phyloP scores from a whole-genome alignment of 2,113 vertebrate species.

The Coryphaenoides rupestris region DNA sequence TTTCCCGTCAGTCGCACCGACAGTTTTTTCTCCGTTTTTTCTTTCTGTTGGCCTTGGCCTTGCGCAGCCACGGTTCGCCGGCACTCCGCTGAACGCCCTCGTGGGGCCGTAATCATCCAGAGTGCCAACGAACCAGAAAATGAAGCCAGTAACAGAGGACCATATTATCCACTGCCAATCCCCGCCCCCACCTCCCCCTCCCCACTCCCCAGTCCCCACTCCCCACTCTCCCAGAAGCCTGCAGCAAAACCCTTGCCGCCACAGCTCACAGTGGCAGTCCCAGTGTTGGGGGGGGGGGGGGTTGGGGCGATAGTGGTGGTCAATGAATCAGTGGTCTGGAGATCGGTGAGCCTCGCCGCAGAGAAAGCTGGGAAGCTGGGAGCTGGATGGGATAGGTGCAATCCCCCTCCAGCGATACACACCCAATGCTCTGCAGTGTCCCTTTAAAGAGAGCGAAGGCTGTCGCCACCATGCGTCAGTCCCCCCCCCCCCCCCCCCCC shows the following conservation, averaged over 20 bases:
- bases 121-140: constrained; percentile 48
- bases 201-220: no score
- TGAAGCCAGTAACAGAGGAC: constrained; percentile 28
- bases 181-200: neutral
- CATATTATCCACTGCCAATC: neutral
- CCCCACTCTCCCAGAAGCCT: neutral
- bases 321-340: neutral
- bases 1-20: constrained; percentile 39
- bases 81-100: constrained; percentile 18
- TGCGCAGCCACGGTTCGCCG: constrained; percentile 7
- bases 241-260: constrained; percentile 6
- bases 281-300: constrained; percentile 15
- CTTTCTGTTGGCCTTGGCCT: no score
- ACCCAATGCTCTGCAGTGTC: neutral
- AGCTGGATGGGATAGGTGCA: no score
- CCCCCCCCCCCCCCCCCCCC: no score
- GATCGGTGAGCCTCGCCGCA: constrained; percentile 1
- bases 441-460: neutral
- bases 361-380: neutral
- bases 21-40: constrained; percentile 30
- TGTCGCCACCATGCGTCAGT: neutral
- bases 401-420: neutral
- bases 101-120: constrained; percentile 38
- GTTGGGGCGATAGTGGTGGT: constrained; percentile 27
- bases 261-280: constrained; percentile 11